Evolutionary conservation across 2,113 vertebrate genomes (phyloP).

Genomic region (Lasiurus cinereus): DNA sequence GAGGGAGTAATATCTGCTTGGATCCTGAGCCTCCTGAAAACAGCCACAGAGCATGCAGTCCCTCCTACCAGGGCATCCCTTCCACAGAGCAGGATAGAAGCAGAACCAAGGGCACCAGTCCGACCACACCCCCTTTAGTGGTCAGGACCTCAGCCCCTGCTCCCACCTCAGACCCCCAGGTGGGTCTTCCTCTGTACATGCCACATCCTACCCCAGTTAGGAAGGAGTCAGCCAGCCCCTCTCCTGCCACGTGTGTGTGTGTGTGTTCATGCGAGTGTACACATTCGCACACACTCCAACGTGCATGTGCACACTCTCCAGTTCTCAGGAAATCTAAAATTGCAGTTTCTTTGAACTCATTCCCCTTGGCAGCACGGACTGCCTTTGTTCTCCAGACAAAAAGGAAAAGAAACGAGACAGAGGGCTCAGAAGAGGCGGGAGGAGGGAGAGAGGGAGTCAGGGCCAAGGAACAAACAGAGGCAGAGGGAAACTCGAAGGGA

Average conservation of each 20-base stretch:
- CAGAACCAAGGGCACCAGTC: neutral
- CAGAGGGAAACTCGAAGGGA: neutral
- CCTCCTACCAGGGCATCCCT: neutral
- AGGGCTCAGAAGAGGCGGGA: constrained; percentile 75
- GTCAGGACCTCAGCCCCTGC: neutral
- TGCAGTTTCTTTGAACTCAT: constrained; percentile 81
- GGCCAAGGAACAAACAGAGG: constrained; percentile 66
- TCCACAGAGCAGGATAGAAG: accelerated
- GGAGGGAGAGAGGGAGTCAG: constrained; percentile 46
- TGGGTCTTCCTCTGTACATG: neutral
- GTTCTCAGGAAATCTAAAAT: constrained; percentile 82
- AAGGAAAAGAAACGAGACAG: constrained; percentile 71
- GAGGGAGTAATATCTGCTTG: neutral
- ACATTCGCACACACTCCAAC: neutral
- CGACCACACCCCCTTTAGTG: neutral
- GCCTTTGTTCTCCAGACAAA: constrained; percentile 84
- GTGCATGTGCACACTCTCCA: constrained; percentile 56
- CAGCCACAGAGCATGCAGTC: neutral
- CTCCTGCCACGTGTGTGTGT: neutral
- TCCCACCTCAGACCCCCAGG: neutral
- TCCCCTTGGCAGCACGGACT: constrained; percentile 74
- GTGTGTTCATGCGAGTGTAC: neutral
- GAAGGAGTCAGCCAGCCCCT: neutral
- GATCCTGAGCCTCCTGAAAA: neutral
- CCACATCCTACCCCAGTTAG: neutral